These are phyloP conservation scores for Artemia franciscana DNA, from an alignment of 1,140 invertebrate species.

Conservation along the genomic window DNA sequence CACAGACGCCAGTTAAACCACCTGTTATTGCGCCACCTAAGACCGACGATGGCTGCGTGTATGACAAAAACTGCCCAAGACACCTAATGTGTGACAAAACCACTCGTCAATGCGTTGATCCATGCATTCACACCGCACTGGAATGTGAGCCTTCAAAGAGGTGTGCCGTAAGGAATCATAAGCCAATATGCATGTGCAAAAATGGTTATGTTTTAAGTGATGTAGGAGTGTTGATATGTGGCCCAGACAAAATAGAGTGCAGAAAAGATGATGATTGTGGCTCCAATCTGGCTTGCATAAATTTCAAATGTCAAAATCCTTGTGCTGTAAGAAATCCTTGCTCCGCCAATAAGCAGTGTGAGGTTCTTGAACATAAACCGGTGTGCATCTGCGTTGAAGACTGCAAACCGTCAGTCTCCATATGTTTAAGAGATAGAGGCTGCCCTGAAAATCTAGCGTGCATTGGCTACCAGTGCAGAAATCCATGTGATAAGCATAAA, in stretches of 20 bases:
- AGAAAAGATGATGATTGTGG: slow-evolving; percentile 55
- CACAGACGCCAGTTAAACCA: slow-evolving; percentile 9
- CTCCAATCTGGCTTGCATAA: slow-evolving; percentile 53
- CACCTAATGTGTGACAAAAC: slow-evolving; percentile 39
- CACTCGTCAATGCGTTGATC: slow-evolving; percentile 47
- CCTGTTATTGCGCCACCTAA: slow-evolving; percentile 5
- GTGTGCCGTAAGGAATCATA: slow-evolving; percentile 62
- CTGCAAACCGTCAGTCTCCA: slow-evolving; percentile 57
- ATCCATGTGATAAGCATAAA: slow-evolving; percentile 53
- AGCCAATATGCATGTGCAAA: slow-evolving; percentile 63
- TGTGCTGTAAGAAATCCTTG: slow-evolving; percentile 33
- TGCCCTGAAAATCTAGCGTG: slow-evolving; percentile 61
- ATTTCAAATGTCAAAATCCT: slow-evolving; percentile 56
- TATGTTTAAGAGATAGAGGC: slow-evolving; percentile 64
- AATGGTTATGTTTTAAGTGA: slow-evolving; percentile 64
- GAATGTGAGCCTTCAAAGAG: slow-evolving; percentile 52
- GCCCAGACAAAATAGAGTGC: slow-evolving; percentile 36
- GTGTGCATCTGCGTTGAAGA: slow-evolving; percentile 64
- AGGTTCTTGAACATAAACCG: slow-evolving; percentile 56
- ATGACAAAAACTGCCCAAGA: slow-evolving; percentile 44
- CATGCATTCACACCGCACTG: slow-evolving; percentile 28
- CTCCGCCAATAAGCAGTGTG: slow-evolving; percentile 53
- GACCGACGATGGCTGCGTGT: slow-evolving; percentile 26
- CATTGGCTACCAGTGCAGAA: slow-evolving; percentile 63
- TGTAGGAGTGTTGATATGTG: slow-evolving; percentile 49